These are phyloP conservation scores for Lemur catta DNA, from an alignment of 2,797 vertebrate species.

Conservation along the genomic window DNA sequence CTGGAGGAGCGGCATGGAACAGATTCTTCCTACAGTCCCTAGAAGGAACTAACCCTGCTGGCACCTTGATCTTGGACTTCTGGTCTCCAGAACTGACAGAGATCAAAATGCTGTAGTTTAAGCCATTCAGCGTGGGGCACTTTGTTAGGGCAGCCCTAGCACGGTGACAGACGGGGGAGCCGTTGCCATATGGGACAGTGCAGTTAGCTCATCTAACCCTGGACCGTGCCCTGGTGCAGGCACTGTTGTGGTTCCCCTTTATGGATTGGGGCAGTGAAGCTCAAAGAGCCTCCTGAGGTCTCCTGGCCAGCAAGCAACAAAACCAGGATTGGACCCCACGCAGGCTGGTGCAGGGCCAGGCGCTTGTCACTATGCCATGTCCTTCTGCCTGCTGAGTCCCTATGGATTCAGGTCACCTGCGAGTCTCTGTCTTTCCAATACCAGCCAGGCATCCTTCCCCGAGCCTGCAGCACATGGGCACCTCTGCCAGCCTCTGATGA, in stretches of 20 bases:
- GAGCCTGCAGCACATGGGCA: accelerated
- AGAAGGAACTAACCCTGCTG: not conserved
- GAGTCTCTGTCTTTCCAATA: not conserved
- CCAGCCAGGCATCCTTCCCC: not conserved
- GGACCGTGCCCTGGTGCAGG: not conserved
- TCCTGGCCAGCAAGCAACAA: not conserved
- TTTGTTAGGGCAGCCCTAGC: not conserved
- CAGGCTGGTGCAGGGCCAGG: not conserved
- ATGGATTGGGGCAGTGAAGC: not conserved
- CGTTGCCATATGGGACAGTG: not conserved
- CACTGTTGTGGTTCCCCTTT: not conserved
- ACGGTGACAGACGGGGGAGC: no score
- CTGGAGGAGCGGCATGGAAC: not conserved
- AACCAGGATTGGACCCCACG: not conserved
- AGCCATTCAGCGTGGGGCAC: not conserved
- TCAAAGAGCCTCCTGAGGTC: not conserved
- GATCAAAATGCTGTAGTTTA: not conserved
- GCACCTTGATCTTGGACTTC: not conserved
- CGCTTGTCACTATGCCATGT: accelerated
- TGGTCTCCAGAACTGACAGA: not conserved
- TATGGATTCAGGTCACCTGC: not conserved
- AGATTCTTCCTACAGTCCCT: not conserved
- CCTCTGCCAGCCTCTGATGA: not conserved
- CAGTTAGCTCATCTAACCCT: not conserved
- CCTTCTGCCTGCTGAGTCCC: not conserved